phyloP scores from a whole-genome alignment of 2,888 invertebrate genomes.

The Salticus scenicus region DNA sequence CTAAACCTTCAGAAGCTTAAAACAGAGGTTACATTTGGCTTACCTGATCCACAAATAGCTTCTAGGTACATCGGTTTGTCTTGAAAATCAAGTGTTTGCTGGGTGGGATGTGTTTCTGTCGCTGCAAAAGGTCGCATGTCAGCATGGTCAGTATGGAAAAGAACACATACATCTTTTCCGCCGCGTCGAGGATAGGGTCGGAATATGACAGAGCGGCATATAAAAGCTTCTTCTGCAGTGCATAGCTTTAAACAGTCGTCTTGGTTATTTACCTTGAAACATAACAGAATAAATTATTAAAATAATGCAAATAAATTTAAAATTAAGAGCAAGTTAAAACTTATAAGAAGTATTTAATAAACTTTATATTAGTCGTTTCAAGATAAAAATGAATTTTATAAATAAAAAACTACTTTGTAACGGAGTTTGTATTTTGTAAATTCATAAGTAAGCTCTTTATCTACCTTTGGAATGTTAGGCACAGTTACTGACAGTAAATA shows the following conservation, averaged over 20 bases:
- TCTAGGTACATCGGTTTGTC: constrained; percentile 83
- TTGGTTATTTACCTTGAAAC: constrained; percentile 85
- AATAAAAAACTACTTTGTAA: too few species aligned
- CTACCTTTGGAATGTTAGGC: too few species aligned
- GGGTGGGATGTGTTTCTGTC: constrained; percentile 84
- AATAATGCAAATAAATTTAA: too few species aligned
- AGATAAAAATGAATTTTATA: too few species aligned
- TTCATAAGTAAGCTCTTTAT: too few species aligned
- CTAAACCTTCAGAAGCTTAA: too few species aligned
- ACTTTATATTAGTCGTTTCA: too few species aligned
- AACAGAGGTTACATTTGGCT: too few species aligned
- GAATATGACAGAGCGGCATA: constrained; percentile 87
- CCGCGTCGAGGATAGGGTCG: constrained; percentile 71
- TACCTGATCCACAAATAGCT: constrained; percentile 89
- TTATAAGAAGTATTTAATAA: too few species aligned
- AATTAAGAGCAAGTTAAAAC: too few species aligned
- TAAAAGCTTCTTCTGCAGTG: constrained; percentile 93
- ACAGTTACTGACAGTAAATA: too few species aligned
- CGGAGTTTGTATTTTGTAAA: too few species aligned
- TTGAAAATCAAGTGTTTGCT: constrained; percentile 90
- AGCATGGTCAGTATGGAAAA: constrained; percentile 94
- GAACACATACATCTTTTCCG: constrained; percentile 88
- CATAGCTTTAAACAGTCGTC: constrained; percentile 92
- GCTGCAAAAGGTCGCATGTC: constrained; percentile 93
- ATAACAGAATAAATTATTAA: neutral